These are phyloP conservation scores for Xanthorhoe designata DNA, from an alignment of 2,888 invertebrate genomes.

Conservation along the genomic window DNA sequence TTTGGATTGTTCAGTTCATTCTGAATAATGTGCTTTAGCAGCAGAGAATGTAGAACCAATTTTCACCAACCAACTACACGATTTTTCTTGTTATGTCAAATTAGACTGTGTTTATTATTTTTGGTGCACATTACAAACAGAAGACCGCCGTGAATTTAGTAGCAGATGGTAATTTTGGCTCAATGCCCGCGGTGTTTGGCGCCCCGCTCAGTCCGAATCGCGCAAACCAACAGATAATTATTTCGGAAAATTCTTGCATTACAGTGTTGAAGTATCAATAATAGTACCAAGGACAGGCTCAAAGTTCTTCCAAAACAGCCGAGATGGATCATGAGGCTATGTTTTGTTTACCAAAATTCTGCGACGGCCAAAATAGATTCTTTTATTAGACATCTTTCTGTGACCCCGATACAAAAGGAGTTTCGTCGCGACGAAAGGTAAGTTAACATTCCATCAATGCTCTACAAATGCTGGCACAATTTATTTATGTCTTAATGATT, in stretches of 20 bases:
- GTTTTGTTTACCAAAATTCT: slow-evolving; percentile 67
- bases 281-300: slow-evolving; percentile 33
- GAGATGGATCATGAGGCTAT: slow-evolving; percentile 57
- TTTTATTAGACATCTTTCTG: slow-evolving; percentile 73
- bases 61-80: slow-evolving; percentile 2
- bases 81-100: slow-evolving; percentile 44
- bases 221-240: slow-evolving; percentile 62
- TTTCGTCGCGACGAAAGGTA: slow-evolving; percentile 67
- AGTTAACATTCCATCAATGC: slow-evolving; percentile 61
- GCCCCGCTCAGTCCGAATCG: slow-evolving; percentile 65
- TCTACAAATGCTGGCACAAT: slow-evolving; percentile 59
- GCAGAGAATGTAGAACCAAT: slow-evolving; percentile 15
- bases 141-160: slow-evolving; percentile 66
- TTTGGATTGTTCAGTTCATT: neutral
- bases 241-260: slow-evolving; percentile 56
- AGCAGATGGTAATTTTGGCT: slow-evolving; percentile 79
- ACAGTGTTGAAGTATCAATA: slow-evolving; percentile 44
- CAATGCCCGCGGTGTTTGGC: slow-evolving; percentile 74
- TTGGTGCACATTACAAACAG: slow-evolving; percentile 57
- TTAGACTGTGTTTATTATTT: slow-evolving; percentile 56
- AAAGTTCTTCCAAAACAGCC: slow-evolving; percentile 40
- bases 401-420: slow-evolving; percentile 70
- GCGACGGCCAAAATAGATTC: slow-evolving; percentile 77
- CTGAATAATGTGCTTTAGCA: neutral
- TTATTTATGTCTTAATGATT: slow-evolving; percentile 66